phyloP scores from a whole-genome alignment of 2,113 vertebrate species.

The Gnathonemus echidnorhynchus region DNA sequence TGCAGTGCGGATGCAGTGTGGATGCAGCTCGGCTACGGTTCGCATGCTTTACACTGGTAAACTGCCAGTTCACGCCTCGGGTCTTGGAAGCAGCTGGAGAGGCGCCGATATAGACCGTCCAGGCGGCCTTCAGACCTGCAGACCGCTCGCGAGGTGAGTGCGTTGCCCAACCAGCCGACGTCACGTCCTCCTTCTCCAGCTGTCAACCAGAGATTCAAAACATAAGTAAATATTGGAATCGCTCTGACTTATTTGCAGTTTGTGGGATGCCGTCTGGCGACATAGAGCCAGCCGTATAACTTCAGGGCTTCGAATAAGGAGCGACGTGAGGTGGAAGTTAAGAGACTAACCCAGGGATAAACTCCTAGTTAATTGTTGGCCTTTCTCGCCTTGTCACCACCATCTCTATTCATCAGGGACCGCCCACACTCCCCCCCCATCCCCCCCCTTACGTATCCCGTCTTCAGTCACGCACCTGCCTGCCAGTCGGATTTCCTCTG shows the following conservation, averaged over 20 bases:
- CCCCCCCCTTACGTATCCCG: neutral
- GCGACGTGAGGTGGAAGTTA: neutral
- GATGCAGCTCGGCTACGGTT: no score
- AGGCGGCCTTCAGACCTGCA: neutral
- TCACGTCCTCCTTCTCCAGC: neutral
- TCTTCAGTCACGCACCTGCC: neutral
- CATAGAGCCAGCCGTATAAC: neutral
- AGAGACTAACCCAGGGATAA: neutral
- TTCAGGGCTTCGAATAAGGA: neutral
- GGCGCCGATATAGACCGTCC: neutral
- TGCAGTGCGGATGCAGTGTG: neutral
- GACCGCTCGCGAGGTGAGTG: no score
- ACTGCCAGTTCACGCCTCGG: neutral
- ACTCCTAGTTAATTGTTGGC: constrained; percentile 1
- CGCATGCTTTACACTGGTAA: neutral
- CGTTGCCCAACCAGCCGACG: neutral
- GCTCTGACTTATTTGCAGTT: neutral
- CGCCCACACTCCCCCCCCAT: no score
- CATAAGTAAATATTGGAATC: neutral
- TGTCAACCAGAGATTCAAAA: neutral
- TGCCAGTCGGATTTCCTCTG: neutral
- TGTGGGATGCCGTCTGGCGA: neutral
- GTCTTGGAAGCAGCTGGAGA: neutral
- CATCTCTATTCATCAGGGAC: neutral
- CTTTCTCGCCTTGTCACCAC: neutral